Base-by-base conservation (phyloP, 2,797 vertebrate species). In the Melopsittacus undulatus region DNA sequence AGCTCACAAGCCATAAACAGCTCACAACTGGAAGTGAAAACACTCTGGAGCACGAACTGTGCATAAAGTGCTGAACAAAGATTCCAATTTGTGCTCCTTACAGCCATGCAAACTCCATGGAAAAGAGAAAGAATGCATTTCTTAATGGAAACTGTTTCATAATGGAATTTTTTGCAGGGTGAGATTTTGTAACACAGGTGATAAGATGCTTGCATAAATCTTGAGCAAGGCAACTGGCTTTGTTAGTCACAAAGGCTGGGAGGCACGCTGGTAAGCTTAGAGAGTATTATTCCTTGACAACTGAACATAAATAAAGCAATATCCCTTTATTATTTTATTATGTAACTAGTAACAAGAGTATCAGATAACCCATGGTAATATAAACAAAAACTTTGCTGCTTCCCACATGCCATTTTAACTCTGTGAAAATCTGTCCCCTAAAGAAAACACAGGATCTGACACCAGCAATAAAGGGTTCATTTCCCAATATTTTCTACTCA, bases 181-280 rank as follows among this genome's bases (percentile, higher is more conserved):
- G 2, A 17, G 19, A 46, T 94, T 83, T 89, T 1, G 0, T 85
- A 34, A 72, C 74, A 26, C 18, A 63, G 40, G 48, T 78, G 51
- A 13, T 38, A 49, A 83, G 22, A 22, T 48, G 13, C 21, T 66
- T 46, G 26, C 46, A 86, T 12, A 79, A 64, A 86, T 43, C 62
- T 69, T 70, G 32, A 70, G 51, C 29, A 48, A 42, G 54, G 34
- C 49, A 87, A 52, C 42, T 89, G 63, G 45, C 51, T 92, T 89
- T 89, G 70, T 49, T 90, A 95, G 86, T 79, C 77, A 82, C 74
- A 87, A 85, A 87, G 51, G 16, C 63, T 80, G 56, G 54, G 48
- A 89, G 74, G 67, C 51, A 51, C 7, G 13, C 22, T 76, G 54
- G n/a, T 21, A 79, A 9, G 7, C 62, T 84, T 66, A 74, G 48